Evolutionary conservation across 2,113 vertebrate species (phyloP).

Genomic region (Trinectes maculatus): DNA sequence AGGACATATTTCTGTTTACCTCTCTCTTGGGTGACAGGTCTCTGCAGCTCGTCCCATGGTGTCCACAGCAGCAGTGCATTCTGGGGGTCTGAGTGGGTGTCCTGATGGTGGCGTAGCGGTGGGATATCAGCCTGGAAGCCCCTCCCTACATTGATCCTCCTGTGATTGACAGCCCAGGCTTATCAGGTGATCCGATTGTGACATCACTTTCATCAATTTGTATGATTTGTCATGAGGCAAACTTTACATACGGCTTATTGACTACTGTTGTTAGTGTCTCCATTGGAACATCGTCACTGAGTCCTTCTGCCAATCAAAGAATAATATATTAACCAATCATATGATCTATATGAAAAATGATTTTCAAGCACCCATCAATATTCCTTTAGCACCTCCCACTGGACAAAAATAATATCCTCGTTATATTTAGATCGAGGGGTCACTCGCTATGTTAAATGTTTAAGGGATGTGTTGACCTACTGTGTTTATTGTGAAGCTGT

Average conservation of each 20-base stretch:
- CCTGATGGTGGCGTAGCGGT: not conserved
- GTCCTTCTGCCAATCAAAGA: conserved; percentile 42
- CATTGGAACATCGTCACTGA: conserved; percentile 16
- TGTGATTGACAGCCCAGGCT: conserved; percentile 30
- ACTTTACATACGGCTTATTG: conserved; percentile 37
- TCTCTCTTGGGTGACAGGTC: conserved; percentile 47
- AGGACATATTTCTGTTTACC: conserved; percentile 10
- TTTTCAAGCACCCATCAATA: too few relatives aligned
- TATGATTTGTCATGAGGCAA: not conserved
- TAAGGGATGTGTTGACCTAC: conserved; percentile 38
- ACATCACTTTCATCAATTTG: not conserved
- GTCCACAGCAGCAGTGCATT: conserved; percentile 59
- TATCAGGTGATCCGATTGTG: not conserved
- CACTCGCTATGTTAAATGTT: too few relatives aligned
- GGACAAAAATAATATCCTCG: too few relatives aligned
- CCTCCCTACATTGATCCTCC: conserved; percentile 55
- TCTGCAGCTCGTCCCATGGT: conserved; percentile 37
- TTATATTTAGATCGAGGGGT: too few relatives aligned
- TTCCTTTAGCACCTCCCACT: not conserved
- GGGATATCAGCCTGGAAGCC: conserved; percentile 63
- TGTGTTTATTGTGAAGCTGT: conserved; percentile 3
- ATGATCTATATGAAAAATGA: too few relatives aligned
- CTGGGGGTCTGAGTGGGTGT: conserved; percentile 39
- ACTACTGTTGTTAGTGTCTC: conserved; percentile 26
- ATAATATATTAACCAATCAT: too few relatives aligned